These are phyloP conservation scores for Ptyas mucosa DNA, from an alignment of 2,113 vertebrate species.

Conservation along the genomic window DNA sequence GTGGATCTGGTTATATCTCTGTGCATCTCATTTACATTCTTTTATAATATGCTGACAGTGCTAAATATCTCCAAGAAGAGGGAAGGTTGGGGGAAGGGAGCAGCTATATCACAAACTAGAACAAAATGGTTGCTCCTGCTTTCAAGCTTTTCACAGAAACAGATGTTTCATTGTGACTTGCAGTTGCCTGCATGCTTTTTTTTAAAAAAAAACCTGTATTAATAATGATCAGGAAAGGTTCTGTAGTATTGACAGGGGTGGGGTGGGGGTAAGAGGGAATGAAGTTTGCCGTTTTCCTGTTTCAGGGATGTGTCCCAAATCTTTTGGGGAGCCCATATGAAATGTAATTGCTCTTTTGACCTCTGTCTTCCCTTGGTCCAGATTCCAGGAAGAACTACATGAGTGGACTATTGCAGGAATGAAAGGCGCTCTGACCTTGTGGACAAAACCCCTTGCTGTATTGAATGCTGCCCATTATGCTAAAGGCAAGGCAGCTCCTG, in stretches of 20 bases:
- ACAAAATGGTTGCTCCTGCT: slow-evolving; percentile 61
- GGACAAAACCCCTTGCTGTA: slow-evolving; percentile 70
- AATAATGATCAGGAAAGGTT: slow-evolving; percentile 66
- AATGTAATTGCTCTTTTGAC: slow-evolving; percentile 85
- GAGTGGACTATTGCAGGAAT: slow-evolving; percentile 80
- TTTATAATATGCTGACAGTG: slow-evolving; percentile 68
- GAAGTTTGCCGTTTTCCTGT: slow-evolving; percentile 57
- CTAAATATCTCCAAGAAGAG: slow-evolving; percentile 58
- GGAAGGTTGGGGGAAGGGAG: not conserved
- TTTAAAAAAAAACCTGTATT: slow-evolving; percentile 13
- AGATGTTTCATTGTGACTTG: slow-evolving; percentile 43
- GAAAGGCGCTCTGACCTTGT: slow-evolving; percentile 82
- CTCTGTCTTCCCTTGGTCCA: slow-evolving; percentile 77
- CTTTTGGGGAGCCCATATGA: slow-evolving; percentile 76
- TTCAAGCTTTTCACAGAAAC: slow-evolving; percentile 55
- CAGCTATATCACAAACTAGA: slow-evolving; percentile 57
- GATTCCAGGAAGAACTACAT: slow-evolving; percentile 77
- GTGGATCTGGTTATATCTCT: slow-evolving; percentile 64
- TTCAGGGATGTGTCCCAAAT: slow-evolving; percentile 67
- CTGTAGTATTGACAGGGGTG: slow-evolving; percentile 1
- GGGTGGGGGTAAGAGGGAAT: slow-evolving; percentile 19
- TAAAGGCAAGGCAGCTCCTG: slow-evolving; percentile 73
- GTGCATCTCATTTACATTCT: slow-evolving; percentile 71
- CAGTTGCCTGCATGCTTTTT: not conserved
- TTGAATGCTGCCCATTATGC: slow-evolving; percentile 77